Conservation (phyloP, 2,113 vertebrate species). For the Ageneiosus marmoratus region DNA sequence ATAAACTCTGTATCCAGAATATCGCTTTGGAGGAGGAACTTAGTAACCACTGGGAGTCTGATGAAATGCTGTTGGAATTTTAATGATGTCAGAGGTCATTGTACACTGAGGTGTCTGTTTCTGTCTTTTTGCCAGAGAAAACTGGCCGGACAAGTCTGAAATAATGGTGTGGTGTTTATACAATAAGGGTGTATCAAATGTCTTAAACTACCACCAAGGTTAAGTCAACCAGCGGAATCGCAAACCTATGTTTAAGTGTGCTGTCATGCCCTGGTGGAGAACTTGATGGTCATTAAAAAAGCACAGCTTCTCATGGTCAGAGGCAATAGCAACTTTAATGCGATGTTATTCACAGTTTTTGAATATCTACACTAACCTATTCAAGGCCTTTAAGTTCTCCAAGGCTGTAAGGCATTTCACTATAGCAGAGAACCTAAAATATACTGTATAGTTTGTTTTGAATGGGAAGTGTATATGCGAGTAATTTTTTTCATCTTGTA, state of each 20-base stretch:
- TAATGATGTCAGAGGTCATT: conserved; percentile 16
- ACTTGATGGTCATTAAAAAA: conserved; percentile 50
- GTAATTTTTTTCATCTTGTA: background rate
- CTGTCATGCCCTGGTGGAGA: conserved; percentile 18
- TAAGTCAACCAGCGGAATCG: conserved; percentile 29
- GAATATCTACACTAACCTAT: background rate
- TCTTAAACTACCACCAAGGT: conserved; percentile 38
- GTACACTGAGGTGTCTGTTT: conserved; percentile 31
- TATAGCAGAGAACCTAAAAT: background rate
- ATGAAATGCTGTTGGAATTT: conserved; percentile 41
- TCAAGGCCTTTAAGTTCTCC: background rate
- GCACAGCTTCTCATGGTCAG: conserved; percentile 54
- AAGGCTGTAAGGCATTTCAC: background rate
- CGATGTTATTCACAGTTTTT: background rate
- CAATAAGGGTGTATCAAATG: conserved; percentile 40
- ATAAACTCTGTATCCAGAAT: conserved; percentile 27
- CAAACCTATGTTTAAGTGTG: conserved; percentile 45
- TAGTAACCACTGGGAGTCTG: background rate
- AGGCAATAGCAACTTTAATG: conserved; percentile 2
- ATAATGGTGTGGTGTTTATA: conserved; percentile 39
- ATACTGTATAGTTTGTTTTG: background rate
- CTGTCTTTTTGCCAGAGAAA: conserved; percentile 13
- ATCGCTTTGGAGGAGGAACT: conserved; percentile 5
- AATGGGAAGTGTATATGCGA: background rate
- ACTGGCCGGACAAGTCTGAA: conserved; percentile 26